Evolutionary conservation across 2,797 vertebrate genomes (phyloP).

Genomic region (Pangasius macronema): DNA sequence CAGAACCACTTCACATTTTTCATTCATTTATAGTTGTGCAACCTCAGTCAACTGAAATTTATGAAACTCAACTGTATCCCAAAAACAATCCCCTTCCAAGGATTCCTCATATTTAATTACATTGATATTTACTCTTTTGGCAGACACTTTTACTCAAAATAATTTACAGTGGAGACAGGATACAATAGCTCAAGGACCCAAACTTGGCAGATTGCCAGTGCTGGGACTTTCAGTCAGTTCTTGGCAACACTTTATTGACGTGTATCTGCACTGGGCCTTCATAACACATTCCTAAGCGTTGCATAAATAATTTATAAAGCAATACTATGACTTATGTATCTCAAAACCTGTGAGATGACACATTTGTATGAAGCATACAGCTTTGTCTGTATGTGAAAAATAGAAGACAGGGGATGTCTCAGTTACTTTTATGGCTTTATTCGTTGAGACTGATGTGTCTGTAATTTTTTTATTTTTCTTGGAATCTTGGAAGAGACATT

Average conservation of each 20-base stretch:
- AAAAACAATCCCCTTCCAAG: neutral
- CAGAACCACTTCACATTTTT: neutral
- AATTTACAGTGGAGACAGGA: neutral
- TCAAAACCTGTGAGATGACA: neutral
- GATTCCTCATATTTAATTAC: neutral
- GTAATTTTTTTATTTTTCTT: neutral
- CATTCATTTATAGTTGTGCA: neutral
- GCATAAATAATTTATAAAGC: neutral
- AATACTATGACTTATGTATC: neutral
- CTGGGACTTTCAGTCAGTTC: neutral
- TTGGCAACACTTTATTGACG: neutral
- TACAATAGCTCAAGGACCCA: neutral
- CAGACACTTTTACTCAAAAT: neutral
- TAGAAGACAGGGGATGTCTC: neutral
- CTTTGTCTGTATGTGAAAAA: neutral
- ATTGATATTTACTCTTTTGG: neutral
- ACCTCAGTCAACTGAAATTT: neutral
- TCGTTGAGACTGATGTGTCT: neutral
- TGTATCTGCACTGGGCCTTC: neutral
- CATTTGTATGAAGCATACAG: neutral
- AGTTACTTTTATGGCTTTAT: neutral
- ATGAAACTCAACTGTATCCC: neutral
- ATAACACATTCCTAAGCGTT: neutral
- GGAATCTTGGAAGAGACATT: neutral
- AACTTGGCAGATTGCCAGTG: neutral